A percentile compares a stretch with the other conserved stretches of the same genome.
phyloP scores from a whole-genome alignment of 2,888 invertebrate species.

The Podotricha telesiphe region DNA sequence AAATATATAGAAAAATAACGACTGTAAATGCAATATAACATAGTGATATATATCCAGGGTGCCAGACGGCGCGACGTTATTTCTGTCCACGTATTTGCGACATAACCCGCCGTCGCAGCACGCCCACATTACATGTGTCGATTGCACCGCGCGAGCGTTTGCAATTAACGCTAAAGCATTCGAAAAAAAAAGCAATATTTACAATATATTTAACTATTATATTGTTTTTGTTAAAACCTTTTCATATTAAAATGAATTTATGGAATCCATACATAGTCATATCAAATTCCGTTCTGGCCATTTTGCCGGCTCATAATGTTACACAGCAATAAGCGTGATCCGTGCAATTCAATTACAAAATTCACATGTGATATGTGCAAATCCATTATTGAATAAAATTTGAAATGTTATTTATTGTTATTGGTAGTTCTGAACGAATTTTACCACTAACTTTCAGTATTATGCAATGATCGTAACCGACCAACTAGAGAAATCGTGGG shows the following conservation, averaged over 20 bases:
- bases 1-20: not conserved
- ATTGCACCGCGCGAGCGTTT: conserved; percentile 55
- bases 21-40: conserved; percentile 3
- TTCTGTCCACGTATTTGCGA: conserved; percentile 73
- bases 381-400: conserved; percentile 43
- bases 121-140: conserved; percentile 60
- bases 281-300: conserved; percentile 31
- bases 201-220: not conserved
- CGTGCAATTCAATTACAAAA: conserved; percentile 43
- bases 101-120: conserved; percentile 55
- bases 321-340: conserved; percentile 41
- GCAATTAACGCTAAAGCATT: conserved; percentile 31
- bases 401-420: conserved; percentile 39
- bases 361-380: conserved; percentile 40
- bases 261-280: not conserved
- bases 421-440: conserved; percentile 44
- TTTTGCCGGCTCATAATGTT: conserved; percentile 40
- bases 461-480: conserved; percentile 39
- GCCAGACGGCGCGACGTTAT: conserved; percentile 75
- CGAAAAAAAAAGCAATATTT: conserved; percentile 20
- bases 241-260: not conserved
- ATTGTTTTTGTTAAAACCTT: not conserved
- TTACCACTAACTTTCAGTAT: conserved; percentile 47
- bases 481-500: conserved; percentile 46
- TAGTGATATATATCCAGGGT: conserved; percentile 57